phyloP scores from a whole-genome alignment of 92 coral and sea anemone genomes.

The Zoanthus sansibaricus region DNA sequence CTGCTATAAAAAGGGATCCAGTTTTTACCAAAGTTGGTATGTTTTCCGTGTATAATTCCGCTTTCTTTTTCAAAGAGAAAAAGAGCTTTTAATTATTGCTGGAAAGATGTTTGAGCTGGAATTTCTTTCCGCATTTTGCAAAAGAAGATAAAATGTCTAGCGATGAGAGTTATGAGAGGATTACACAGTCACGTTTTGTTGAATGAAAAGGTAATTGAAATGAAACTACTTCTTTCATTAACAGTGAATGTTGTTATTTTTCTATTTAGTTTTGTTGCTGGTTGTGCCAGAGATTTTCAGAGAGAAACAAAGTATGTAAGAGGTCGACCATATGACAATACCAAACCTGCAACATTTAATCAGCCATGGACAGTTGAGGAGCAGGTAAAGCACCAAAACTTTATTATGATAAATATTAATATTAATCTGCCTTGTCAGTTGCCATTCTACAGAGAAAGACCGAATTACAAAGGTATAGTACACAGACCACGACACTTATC shows the following conservation, averaged over 20 bases:
- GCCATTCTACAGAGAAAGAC: neutral
- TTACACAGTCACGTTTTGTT: too few species aligned
- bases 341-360: slow-evolving; percentile 84
- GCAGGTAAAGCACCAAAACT: slow-evolving; percentile 64
- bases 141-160: too few species aligned
- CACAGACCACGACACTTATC: too few species aligned
- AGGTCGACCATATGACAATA: slow-evolving; percentile 46
- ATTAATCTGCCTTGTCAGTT: neutral
- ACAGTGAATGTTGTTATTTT: neutral
- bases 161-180: too few species aligned
- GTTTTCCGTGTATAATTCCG: too few species aligned
- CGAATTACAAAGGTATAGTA: too few species aligned
- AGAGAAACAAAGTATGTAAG: slow-evolving; percentile 36
- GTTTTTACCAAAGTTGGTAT: too few species aligned
- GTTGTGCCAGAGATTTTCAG: slow-evolving; percentile 22
- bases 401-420: neutral
- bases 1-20: too few species aligned
- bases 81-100: too few species aligned
- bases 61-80: too few species aligned
- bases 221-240: neutral
- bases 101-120: too few species aligned
- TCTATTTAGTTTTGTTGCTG: slow-evolving; percentile 9
- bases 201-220: neutral
- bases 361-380: slow-evolving; percentile 96
- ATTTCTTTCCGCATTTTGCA: too few species aligned